These are phyloP conservation scores for Pachyuromys duprasi DNA, from an alignment of 2,797 vertebrate genomes.

Conservation along the genomic window DNA sequence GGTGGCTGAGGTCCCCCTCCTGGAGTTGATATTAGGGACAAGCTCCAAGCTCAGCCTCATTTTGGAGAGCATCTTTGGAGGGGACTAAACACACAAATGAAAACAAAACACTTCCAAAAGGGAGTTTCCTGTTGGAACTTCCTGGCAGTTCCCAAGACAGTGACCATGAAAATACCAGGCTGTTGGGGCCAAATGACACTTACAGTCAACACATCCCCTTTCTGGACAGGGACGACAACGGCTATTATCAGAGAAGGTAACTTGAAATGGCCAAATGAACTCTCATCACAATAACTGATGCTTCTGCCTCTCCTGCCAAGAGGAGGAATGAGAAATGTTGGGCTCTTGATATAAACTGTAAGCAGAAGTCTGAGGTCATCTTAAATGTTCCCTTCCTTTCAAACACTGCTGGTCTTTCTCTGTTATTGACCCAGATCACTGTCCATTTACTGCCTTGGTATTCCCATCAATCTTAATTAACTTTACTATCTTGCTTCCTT, in stretches of 20 bases:
- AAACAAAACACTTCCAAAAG: constrained; percentile 76
- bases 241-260: not conserved
- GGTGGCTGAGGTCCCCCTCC: not conserved
- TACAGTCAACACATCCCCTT: constrained; percentile 5
- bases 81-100: constrained; percentile 75
- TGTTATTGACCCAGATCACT: not conserved
- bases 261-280: not conserved
- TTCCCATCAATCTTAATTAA: not conserved
- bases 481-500: not conserved
- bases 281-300: not conserved
- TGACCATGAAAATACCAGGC: constrained; percentile 66
- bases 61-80: constrained; percentile 73
- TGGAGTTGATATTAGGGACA: not conserved
- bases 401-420: not conserved
- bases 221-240: not conserved
- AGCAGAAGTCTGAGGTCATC: not conserved
- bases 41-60: not conserved
- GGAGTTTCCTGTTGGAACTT: constrained; percentile 77
- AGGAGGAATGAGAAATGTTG: not conserved
- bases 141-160: constrained; percentile 72
- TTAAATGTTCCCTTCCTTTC: not conserved
- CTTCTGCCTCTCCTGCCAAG: not conserved
- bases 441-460: not conserved
- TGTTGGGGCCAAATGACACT: not conserved
- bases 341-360: too few species aligned